These are phyloP conservation scores for Oligia latruncula DNA, from an alignment of 2,888 invertebrate species.

Conservation along the genomic window DNA sequence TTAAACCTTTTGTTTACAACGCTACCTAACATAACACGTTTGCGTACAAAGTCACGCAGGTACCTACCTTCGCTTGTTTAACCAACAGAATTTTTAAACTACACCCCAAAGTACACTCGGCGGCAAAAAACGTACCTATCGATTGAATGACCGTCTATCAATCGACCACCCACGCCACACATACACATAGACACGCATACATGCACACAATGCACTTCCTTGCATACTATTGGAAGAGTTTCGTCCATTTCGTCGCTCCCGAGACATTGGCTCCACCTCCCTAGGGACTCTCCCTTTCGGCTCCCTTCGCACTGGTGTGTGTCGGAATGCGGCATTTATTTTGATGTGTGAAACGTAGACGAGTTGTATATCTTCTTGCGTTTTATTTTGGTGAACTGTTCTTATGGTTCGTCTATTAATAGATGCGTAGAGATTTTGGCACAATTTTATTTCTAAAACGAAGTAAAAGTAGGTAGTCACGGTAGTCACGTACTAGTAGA, in stretches of 20 bases:
- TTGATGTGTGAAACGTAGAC: slow-evolving; percentile 74
- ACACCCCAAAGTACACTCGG: slow-evolving; percentile 50
- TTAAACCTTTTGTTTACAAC: slow-evolving; percentile 30
- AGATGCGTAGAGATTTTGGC: slow-evolving; percentile 53
- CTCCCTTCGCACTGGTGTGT: slow-evolving; percentile 70
- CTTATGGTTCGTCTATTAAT: slow-evolving; percentile 67
- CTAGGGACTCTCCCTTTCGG: slow-evolving; percentile 89
- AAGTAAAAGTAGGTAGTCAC: neutral
- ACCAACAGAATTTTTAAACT: slow-evolving; percentile 55
- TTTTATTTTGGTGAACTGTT: slow-evolving; percentile 79
- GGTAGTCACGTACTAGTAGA: too few species aligned
- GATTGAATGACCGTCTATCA: slow-evolving; percentile 74
- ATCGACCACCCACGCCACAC: slow-evolving; percentile 76
- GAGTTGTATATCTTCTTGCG: slow-evolving; percentile 71
- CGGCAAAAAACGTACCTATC: slow-evolving; percentile 65
- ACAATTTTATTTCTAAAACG: neutral
- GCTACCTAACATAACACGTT: neutral
- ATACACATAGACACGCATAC: slow-evolving; percentile 62
- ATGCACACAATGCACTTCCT: slow-evolving; percentile 85
- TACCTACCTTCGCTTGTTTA: slow-evolving; percentile 42
- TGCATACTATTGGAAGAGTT: slow-evolving; percentile 87
- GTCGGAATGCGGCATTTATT: slow-evolving; percentile 69
- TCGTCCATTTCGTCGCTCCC: slow-evolving; percentile 86
- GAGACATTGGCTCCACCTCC: slow-evolving; percentile 89
- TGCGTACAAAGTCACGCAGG: slow-evolving; percentile 21